Conservation (phyloP, 2,113 vertebrate species). For the Podarcis cretensis region DNA sequence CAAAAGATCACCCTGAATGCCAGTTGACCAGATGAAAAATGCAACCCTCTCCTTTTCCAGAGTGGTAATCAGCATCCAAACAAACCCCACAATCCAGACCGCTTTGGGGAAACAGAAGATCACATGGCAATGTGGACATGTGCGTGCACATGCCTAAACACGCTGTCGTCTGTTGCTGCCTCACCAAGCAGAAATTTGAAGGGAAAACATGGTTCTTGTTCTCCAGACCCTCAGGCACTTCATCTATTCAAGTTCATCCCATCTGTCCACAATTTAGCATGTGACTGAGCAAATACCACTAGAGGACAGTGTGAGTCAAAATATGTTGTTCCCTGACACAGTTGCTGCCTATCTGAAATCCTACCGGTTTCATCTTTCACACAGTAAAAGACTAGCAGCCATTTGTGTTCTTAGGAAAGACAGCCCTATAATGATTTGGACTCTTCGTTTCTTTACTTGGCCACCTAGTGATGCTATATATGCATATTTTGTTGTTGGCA, state of each 20-base stretch:
- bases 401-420: not conserved
- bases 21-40: not conserved
- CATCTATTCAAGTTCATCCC: not conserved
- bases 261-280: not conserved
- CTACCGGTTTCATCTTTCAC: not conserved
- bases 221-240: not conserved
- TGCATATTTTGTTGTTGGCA: no score
- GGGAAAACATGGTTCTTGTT: not conserved
- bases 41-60: not conserved
- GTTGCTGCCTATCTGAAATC: not conserved
- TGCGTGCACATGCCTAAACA: not conserved
- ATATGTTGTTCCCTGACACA: not conserved
- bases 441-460: not conserved
- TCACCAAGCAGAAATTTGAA: not conserved
- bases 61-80: not conserved
- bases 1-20: no score
- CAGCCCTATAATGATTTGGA: not conserved
- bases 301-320: slow-evolving; percentile 28
- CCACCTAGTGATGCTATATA: not conserved
- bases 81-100: not conserved
- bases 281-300: not conserved
- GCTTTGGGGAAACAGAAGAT: not conserved
- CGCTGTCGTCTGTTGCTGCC: not conserved
- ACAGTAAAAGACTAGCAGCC: not conserved
- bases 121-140: not conserved